These are phyloP conservation scores for Tethya wilhelma DNA, from an alignment of 37 sponge, comb jelly and placozoan genomes.

Conservation along the genomic window DNA sequence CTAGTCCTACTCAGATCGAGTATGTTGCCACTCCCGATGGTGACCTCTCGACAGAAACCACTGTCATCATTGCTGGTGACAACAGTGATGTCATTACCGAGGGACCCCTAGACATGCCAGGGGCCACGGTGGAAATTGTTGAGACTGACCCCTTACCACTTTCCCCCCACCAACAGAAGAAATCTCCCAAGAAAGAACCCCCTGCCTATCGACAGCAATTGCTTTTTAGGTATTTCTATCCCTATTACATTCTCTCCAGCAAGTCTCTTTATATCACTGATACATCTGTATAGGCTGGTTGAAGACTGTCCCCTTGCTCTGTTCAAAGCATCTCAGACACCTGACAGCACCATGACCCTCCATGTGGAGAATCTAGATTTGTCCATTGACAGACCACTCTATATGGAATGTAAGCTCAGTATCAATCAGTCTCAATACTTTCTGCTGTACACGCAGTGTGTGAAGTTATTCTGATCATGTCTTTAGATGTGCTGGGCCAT, in stretches of 20 bases:
- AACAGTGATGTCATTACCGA: slow-evolving; percentile 30
- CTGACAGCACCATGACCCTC: slow-evolving; percentile 8
- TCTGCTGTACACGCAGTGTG: neutral
- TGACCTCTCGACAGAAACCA: neutral
- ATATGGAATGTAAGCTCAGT: slow-evolving; percentile 67
- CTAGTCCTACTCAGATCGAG: neutral
- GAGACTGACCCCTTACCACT: slow-evolving; percentile 2
- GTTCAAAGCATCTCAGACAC: slow-evolving; percentile 3
- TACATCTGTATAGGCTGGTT: slow-evolving; percentile 30
- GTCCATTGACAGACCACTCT: slow-evolving; percentile 51
- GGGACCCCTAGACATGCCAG: slow-evolving; percentile 45
- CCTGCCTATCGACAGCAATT: slow-evolving; percentile 48
- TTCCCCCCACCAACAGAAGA: neutral
- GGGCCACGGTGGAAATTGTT: slow-evolving; percentile 64
- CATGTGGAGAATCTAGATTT: slow-evolving; percentile 44
- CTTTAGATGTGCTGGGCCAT: slow-evolving; percentile 69
- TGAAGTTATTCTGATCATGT: neutral
- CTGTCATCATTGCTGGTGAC: slow-evolving; percentile 8
- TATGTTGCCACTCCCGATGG: too few species aligned
- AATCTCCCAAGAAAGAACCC: neutral
- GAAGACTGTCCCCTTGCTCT: slow-evolving; percentile 65
- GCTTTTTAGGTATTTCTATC: slow-evolving; percentile 26
- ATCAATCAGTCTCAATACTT: too few species aligned
- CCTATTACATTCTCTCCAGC: neutral
- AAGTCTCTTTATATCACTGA: neutral